These are phyloP conservation scores for Tetrapedia diversipes DNA, from an alignment of 2,888 invertebrate genomes.

Conservation along the genomic window DNA sequence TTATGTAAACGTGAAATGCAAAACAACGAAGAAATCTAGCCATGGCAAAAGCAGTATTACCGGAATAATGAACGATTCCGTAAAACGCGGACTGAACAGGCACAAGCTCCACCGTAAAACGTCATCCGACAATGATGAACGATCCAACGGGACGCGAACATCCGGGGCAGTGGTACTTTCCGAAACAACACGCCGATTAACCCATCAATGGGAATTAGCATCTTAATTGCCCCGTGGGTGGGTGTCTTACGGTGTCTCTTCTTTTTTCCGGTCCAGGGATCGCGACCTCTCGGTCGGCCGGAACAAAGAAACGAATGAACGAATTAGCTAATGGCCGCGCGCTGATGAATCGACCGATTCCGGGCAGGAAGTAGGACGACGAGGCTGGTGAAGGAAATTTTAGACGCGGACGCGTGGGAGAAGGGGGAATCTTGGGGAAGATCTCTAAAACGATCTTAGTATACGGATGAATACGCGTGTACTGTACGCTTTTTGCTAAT, in stretches of 20 bases:
- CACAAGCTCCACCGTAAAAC: constrained; percentile 6
- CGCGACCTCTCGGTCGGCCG: constrained; percentile 50
- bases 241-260: constrained; percentile 49
- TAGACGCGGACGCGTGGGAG: background rate
- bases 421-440: background rate
- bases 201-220: constrained; percentile 62
- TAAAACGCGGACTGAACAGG: constrained; percentile 7
- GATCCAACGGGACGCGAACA: constrained; percentile 1
- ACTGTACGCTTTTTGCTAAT: too few relatives aligned
- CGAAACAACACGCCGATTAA: constrained; percentile 61
- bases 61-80: background rate
- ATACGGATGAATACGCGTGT: too few relatives aligned
- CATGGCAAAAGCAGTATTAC: constrained; percentile 16
- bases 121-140: constrained; percentile 35
- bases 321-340: constrained; percentile 61
- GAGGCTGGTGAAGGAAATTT: background rate
- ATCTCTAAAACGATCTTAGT: too few relatives aligned
- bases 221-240: constrained; percentile 67
- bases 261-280: constrained; percentile 26
- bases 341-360: constrained; percentile 47
- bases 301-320: constrained; percentile 63
- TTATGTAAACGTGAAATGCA: background rate
- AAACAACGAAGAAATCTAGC: constrained; percentile 21
- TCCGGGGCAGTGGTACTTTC: constrained; percentile 46
- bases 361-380: constrained; percentile 50